Percentiles rank a stretch among this genome's conserved stretches.
Conservation (phyloP, 2,113 vertebrate species). For the Bujurquina vittata region DNA sequence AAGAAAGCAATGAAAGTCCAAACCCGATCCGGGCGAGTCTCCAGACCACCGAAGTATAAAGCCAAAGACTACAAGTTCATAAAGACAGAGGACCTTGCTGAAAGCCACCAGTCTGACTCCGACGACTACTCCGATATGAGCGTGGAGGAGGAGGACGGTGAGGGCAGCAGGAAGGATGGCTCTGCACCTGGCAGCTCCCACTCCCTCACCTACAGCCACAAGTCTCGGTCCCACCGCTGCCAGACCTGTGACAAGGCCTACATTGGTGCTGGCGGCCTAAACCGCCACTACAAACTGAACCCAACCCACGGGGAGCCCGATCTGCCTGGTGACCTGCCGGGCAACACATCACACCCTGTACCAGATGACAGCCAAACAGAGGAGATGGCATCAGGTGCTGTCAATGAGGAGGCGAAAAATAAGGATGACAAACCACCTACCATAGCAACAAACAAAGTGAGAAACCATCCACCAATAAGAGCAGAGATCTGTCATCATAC, state of each 20-base stretch:
- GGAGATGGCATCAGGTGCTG: background rate
- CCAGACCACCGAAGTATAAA: constrained; percentile 94
- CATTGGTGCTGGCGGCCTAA: constrained; percentile 92
- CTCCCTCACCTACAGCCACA: constrained; percentile 79
- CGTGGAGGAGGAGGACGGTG: constrained; percentile 87
- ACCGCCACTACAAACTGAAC: constrained; percentile 91
- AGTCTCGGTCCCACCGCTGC: constrained; percentile 87
- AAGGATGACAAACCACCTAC: constrained; percentile 27
- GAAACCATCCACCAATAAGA: background rate
- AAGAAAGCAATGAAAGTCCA: constrained; percentile 89
- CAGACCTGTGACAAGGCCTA: constrained; percentile 92
- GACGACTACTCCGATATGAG: constrained; percentile 97
- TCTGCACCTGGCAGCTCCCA: fast-evolving
- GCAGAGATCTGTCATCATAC: background rate
- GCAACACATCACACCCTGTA: background rate
- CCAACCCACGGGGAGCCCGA: constrained; percentile 85
- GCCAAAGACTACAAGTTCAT: constrained; percentile 98
- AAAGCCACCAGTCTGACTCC: constrained; percentile 90
- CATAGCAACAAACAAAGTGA: constrained; percentile 39
- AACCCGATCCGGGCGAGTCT: constrained; percentile 93
- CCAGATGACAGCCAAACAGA: constrained; percentile 27
- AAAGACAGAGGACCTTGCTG: constrained; percentile 91
- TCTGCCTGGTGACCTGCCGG: background rate
- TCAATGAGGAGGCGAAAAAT: background rate
- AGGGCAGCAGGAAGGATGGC: constrained; percentile 49